Percentiles rank a stretch among this genome's conserved stretches.
These are phyloP conservation scores for Odocoileus hemionus DNA, from an alignment of 2,113 vertebrate genomes.

Conservation along the genomic window DNA sequence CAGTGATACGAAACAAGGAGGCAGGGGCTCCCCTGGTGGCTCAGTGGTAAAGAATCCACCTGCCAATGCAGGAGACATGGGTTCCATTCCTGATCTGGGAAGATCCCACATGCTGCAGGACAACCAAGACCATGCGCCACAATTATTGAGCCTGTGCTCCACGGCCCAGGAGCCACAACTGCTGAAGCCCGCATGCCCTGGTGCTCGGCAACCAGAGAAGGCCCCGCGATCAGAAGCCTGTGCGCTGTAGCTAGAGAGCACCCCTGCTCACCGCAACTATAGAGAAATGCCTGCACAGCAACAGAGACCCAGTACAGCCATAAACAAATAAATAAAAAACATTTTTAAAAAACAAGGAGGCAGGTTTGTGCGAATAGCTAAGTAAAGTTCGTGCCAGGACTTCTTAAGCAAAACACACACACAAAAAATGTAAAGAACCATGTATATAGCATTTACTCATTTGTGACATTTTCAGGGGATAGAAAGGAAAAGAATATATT, in stretches of 20 bases:
- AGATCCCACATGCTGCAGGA: not conserved
- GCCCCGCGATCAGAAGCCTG: not conserved
- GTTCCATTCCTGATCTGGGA: not conserved
- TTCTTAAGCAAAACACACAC: not conserved
- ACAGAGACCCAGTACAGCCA: not conserved
- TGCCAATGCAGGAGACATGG: not conserved
- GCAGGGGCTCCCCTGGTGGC: not conserved
- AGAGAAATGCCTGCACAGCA: not conserved
- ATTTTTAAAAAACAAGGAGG: not conserved
- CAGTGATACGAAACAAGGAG: not conserved
- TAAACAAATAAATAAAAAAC: not conserved
- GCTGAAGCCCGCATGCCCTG: fast-evolving
- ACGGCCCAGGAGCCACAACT: not conserved
- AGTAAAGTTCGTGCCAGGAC: not conserved
- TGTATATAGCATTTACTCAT: not conserved
- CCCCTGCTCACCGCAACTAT: fast-evolving
- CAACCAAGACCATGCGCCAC: not conserved
- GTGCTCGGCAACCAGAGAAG: not conserved
- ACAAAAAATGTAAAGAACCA: not conserved
- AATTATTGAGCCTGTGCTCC: not conserved
- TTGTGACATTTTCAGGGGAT: not conserved
- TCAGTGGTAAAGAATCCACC: not conserved
- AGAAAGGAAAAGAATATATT: not conserved
- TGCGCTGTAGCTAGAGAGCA: fast-evolving
- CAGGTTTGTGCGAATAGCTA: not conserved